phyloP scores from a whole-genome alignment of 2,797 vertebrate genomes.

The Melanotaenia trifasciata region DNA sequence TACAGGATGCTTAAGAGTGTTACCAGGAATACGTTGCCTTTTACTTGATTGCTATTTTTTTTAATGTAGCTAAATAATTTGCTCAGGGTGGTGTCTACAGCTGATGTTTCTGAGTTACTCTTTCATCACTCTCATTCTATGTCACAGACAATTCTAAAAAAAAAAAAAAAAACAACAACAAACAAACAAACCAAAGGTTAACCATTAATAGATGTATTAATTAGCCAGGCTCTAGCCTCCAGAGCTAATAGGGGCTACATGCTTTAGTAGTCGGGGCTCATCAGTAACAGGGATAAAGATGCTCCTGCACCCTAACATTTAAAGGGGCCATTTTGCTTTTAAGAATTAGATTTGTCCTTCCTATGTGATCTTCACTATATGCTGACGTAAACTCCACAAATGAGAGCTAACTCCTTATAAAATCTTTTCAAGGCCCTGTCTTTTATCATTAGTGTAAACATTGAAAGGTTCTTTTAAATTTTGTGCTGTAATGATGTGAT shows the following conservation, averaged over 20 bases:
- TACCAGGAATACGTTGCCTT: neutral
- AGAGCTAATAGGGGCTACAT: constrained; percentile 45
- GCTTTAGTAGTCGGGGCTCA: constrained; percentile 17
- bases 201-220: constrained; percentile 45
- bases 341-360: neutral
- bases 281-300: constrained; percentile 31
- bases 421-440: constrained; percentile 3
- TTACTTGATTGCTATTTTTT: neutral
- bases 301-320: constrained; percentile 4
- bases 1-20: neutral
- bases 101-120: neutral
- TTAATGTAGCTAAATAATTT: neutral
- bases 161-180: too few relatives aligned
- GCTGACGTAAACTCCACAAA: constrained; percentile 9
- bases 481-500: neutral
- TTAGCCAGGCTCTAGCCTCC: constrained; percentile 33
- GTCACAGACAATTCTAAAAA: constrained; percentile 3
- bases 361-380: constrained; percentile 8
- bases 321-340: neutral
- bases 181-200: constrained; percentile 15
- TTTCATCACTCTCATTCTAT: neutral
- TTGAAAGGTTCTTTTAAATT: neutral
- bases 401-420: neutral
- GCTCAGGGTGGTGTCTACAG: too few relatives aligned
- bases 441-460: constrained; percentile 10